Evolutionary conservation across 2,113 vertebrate genomes (phyloP).

Genomic region (Anseranas semipalmata): DNA sequence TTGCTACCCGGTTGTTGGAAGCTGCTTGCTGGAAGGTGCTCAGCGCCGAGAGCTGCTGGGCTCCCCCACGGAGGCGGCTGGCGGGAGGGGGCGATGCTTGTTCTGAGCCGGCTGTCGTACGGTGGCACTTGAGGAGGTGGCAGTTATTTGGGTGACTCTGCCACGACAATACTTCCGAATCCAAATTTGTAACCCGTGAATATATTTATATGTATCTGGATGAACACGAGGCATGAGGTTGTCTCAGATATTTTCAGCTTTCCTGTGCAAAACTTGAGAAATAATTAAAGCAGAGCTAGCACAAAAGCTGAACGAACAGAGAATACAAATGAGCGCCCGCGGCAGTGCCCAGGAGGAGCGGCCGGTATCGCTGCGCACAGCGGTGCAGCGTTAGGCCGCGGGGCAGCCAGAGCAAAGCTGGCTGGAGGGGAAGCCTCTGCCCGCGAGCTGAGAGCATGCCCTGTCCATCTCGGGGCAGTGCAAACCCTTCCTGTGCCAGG

Average conservation of each 20-base stretch:
- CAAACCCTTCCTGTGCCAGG: background rate
- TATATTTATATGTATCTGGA: accelerated
- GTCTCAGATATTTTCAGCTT: background rate
- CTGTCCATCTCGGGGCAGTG: accelerated
- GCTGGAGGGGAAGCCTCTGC: background rate
- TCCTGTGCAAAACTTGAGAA: background rate
- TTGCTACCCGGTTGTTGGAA: background rate
- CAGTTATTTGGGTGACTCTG: background rate
- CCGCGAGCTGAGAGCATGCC: background rate
- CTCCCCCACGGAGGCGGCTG: background rate
- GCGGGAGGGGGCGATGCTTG: background rate
- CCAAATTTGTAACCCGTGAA: background rate
- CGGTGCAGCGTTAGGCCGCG: background rate
- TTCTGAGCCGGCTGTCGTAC: background rate
- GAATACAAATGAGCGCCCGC: accelerated
- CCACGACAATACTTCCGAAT: background rate
- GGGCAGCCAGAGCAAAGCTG: background rate
- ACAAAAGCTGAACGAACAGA: background rate
- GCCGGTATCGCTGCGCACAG: background rate
- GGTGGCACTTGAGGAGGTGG: accelerated
- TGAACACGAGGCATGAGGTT: background rate
- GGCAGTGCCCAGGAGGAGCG: background rate
- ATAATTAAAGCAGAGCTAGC: background rate
- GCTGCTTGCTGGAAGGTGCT: background rate
- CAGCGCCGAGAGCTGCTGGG: accelerated